Conservation (phyloP, 2,797 vertebrate species). For the Acanthornis magna region DNA sequence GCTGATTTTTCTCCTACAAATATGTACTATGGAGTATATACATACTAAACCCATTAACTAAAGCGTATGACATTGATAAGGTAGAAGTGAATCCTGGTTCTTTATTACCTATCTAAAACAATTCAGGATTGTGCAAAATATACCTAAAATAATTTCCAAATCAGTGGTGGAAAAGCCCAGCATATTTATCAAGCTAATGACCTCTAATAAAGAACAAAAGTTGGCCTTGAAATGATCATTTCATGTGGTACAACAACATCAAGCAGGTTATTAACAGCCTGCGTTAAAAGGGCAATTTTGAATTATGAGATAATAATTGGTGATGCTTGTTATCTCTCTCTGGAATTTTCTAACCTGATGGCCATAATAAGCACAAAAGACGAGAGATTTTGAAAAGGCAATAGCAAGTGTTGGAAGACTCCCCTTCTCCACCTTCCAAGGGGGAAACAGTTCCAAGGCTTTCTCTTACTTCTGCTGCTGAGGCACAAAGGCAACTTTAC, state of each 20-base stretch:
- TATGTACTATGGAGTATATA: no score
- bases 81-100: no score
- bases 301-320: constrained; percentile 51
- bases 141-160: no score
- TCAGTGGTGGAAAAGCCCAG: not conserved
- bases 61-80: no score
- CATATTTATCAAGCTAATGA: not conserved
- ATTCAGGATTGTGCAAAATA: no score
- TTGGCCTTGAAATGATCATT: not conserved
- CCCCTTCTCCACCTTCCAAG: not conserved
- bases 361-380: not conserved
- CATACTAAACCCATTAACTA: no score
- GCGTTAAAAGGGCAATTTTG: not conserved
- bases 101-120: no score
- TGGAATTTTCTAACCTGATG: not conserved
- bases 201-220: constrained; percentile 4
- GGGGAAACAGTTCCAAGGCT: not conserved
- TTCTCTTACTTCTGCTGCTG: not conserved
- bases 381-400: not conserved
- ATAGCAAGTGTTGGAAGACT: not conserved
- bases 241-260: not conserved
- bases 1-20: no score
- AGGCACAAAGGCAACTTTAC: constrained; percentile 6
- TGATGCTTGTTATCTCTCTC: constrained; percentile 1
- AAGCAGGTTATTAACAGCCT: constrained; percentile 31